Base-by-base conservation (phyloP, 2,888 invertebrate species). In the Heliconius sara region DNA sequence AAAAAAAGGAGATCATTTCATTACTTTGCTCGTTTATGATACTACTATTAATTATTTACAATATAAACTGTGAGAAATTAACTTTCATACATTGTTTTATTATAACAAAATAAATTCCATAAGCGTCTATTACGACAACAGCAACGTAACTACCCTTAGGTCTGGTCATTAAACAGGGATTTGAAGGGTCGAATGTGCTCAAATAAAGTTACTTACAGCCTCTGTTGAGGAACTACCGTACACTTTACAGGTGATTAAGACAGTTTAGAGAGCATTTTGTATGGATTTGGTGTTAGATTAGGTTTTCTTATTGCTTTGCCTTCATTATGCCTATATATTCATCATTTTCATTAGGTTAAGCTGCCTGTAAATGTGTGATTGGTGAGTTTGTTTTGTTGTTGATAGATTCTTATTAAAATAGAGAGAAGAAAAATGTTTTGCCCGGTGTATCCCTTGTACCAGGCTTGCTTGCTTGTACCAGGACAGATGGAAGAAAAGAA, bases 141-240 rank as follows among this genome's bases (percentile, higher is more conserved):
- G 76, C 47, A 89, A 87, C 84, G 39, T 12, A 83, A 89, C 30
- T 57, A 13, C 80, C 43, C 81, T 83, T 88, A 89, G 90, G 89
- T 88, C 88, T 89, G 91, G 93, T 94, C 94, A 94, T 94, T 94
- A 94, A 94, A 93, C 89, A 88, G 89, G 93, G 94, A 94, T 94
- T 94, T 94, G 90, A 93, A 92, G 94, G 94, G 94, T 94, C 92
- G 93, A 90, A 86, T 88, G 88, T 90, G 86, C 90, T 89, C 89
- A 92, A 93, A 93, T 94, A 92, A 93, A 94, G 92, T 93, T 92
- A 92, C 89, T 89, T 89, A 87, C 88, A 85, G 86, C 74, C 83
- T n/a, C 86, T 86, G 89, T 89, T 88, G 89, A 90, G 88, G 87
- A 84, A 84, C 77, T 43, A 10, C 25, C 3, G 25, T 70, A 43